Evolutionary conservation across 2,797 vertebrate species (phyloP).

Genomic region (Microctenopoma lineatum): DNA sequence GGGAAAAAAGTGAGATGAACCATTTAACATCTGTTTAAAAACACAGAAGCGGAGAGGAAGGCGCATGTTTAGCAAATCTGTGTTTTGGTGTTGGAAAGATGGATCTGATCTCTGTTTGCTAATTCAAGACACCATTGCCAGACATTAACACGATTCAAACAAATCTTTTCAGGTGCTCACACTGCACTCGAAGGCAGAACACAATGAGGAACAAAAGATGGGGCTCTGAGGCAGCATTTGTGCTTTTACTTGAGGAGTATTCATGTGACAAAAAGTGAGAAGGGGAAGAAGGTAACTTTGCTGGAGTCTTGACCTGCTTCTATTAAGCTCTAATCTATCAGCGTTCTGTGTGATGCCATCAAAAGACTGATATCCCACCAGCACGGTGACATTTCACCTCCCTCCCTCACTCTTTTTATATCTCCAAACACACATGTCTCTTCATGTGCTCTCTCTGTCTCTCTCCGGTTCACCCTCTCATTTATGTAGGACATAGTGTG

Average conservation of each 20-base stretch:
- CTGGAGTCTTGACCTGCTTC: constrained; percentile 60
- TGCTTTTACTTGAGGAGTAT: constrained; percentile 23
- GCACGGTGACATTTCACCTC: constrained; percentile 63
- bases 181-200: not conserved
- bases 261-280: constrained; percentile 27
- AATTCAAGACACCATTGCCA: constrained; percentile 14
- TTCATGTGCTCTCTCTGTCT: constrained; percentile 40
- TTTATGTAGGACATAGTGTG: constrained; percentile 86
- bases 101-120: constrained; percentile 31
- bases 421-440: constrained; percentile 49
- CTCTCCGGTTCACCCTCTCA: constrained; percentile 62
- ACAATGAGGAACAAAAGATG: constrained; percentile 3
- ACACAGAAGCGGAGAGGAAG: constrained; percentile 20
- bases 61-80: constrained; percentile 31
- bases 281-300: constrained; percentile 55
- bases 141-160: constrained; percentile 38
- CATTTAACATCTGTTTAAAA: constrained; percentile 43
- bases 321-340: constrained; percentile 40
- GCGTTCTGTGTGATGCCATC: constrained; percentile 47
- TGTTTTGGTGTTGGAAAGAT: constrained; percentile 18
- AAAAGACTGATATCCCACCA: constrained; percentile 55
- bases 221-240: constrained; percentile 49
- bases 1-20: constrained; percentile 36
- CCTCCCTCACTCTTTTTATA: constrained; percentile 55
- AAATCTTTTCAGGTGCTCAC: constrained; percentile 1